Evolutionary conservation across 1,140 invertebrate genomes (phyloP).

Genomic region (Formica exsecta): DNA sequence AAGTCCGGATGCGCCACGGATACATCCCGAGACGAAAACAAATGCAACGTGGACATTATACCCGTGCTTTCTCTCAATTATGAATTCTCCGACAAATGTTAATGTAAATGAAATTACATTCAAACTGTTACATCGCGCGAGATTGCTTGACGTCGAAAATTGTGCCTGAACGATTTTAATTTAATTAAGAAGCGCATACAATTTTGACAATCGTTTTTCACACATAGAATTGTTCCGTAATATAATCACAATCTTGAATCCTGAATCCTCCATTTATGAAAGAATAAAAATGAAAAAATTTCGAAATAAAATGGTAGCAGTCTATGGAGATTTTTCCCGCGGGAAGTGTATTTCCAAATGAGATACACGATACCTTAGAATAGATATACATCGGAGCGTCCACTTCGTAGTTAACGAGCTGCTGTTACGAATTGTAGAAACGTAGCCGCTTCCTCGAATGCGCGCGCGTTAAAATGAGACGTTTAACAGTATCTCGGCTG

Average conservation of each 20-base stretch:
- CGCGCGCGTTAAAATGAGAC: constrained; percentile 42
- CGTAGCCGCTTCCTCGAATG: background rate
- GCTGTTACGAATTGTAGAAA: constrained; percentile 14
- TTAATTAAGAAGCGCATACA: background rate
- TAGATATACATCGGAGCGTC: background rate
- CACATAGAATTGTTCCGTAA: too few relatives aligned
- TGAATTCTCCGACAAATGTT: background rate
- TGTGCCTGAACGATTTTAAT: too few relatives aligned
- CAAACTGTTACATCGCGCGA: too few relatives aligned
- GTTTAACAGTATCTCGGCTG: constrained; percentile 44
- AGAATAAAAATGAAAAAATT: background rate
- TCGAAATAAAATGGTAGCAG: background rate
- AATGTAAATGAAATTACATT: background rate
- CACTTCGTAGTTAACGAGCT: constrained; percentile 11
- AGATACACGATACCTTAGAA: background rate
- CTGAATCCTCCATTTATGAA: background rate
- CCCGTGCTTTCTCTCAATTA: background rate
- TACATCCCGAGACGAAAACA: constrained; percentile 22
- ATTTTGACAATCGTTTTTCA: too few relatives aligned
- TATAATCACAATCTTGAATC: background rate
- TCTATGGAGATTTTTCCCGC: background rate
- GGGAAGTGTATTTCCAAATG: background rate
- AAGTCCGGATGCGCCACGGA: background rate
- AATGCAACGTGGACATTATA: background rate
- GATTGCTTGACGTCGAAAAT: too few relatives aligned